Base-by-base conservation (phyloP, 2,888 invertebrate genomes). In the Zeuzera pyrina region DNA sequence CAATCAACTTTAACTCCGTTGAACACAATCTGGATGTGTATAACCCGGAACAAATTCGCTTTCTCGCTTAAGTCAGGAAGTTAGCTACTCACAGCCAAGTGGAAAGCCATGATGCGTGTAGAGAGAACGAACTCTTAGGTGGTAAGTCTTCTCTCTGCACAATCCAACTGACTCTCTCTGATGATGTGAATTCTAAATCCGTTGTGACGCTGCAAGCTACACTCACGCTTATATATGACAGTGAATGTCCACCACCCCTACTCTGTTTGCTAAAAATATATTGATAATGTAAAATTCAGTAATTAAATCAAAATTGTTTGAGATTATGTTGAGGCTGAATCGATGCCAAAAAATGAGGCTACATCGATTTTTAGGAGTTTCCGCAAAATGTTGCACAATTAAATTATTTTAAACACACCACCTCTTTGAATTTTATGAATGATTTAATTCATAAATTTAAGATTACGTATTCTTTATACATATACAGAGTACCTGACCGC, bases 221-320 rank as follows among this genome's bases (percentile, higher is more conserved):
- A 49, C 46, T 49, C 38, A 41, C 52, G 61, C 59, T 76, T 78
- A 62, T 79, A 78, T 79, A 78, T 68, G 56, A 61, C 63, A 61
- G 76, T 71, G 78, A 78, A 76, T 58, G 71, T 57, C 48, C 62
- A 55, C 63, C 58, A 58, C 73, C 74, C 74, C 76, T 76, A 66
- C 77, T 64, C 57, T 49, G 38, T 23, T 24, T 43, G 39, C 35
- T 40, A 44, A 52, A 57, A 52, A 50, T 39, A 47, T 52, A 50
- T 54, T 45, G 49, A 57, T 51, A 54, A 43, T 39, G 44, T 43
- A 53, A 52, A 55, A 52, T 41, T 36, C 25, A 42, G 32, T n/a
- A 14, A n/a, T 14, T 13, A 49, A 49, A 49, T 60, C 48, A 49
- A 38, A 27, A 39, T 30, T 37, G 45, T 11, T n/a, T n/a, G n/a